Percentiles rank a stretch among this genome's conserved stretches.
These are phyloP conservation scores for Epicampocera succincta DNA, from an alignment of 2,888 invertebrate genomes.

Conservation along the genomic window DNA sequence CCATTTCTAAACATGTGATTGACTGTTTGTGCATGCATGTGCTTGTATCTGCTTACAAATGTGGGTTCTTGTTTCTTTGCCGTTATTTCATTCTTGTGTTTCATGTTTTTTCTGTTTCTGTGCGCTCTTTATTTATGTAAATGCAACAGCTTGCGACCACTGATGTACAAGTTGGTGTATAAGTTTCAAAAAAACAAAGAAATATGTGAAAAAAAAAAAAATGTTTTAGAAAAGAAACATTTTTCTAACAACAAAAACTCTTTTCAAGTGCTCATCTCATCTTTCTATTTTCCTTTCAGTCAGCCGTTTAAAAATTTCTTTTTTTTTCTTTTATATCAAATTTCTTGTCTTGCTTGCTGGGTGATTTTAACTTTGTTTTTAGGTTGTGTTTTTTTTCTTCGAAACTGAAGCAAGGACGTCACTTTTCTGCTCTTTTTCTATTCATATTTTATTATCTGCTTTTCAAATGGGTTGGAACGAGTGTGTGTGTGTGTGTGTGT, in stretches of 20 bases:
- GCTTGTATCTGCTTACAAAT: not conserved
- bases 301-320: constrained; percentile 25
- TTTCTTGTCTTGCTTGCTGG: constrained; percentile 15
- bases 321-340: not conserved
- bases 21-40: too few species aligned
- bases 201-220: constrained; percentile 1
- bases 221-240: constrained; percentile 11
- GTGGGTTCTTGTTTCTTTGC: constrained; percentile 4
- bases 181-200: constrained; percentile 20
- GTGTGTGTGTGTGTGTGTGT: not conserved
- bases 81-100: constrained; percentile 13
- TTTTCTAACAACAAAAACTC: constrained; percentile 24
- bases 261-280: constrained; percentile 36
- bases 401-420: constrained; percentile 59
- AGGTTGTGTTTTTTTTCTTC: not conserved
- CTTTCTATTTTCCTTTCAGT: constrained; percentile 26
- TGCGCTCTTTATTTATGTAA: constrained; percentile 28
- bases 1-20: not conserved
- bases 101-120: constrained; percentile 40
- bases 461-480: not conserved
- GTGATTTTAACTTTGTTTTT: not conserved
- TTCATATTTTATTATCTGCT: constrained; percentile 23
- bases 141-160: constrained; percentile 66
- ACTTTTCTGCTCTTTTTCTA: constrained; percentile 61
- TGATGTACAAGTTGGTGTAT: constrained; percentile 25